Evolutionary conservation across 1,140 invertebrate genomes (phyloP).

Genomic region (Pseudomyrmex cubaensis): DNA sequence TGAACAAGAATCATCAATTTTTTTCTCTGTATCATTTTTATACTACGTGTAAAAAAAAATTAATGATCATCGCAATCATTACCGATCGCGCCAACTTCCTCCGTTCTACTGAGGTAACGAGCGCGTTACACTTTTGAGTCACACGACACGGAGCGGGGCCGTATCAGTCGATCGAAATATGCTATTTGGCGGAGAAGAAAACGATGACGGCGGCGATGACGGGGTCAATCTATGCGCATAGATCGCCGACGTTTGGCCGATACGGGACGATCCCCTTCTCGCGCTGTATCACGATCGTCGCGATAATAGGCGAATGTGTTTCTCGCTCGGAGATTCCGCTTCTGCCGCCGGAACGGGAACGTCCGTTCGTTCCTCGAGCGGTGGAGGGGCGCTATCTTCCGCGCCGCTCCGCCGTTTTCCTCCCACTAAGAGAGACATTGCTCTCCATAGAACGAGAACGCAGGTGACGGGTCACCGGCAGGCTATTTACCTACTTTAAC

Average conservation of each 20-base stretch:
- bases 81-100: background rate
- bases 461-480: conserved; percentile 85
- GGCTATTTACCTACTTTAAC: conserved; percentile 85
- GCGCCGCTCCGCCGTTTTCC: conserved; percentile 47
- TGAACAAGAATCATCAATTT: background rate
- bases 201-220: conserved; percentile 8
- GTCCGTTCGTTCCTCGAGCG: background rate
- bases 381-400: conserved; percentile 59
- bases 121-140: conserved; percentile 34
- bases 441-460: conserved; percentile 85
- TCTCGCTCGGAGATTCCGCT: conserved; percentile 43
- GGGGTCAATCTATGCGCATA: conserved; percentile 47
- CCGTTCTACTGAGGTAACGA: background rate
- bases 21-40: background rate
- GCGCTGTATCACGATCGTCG: conserved; percentile 18
- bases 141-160: conserved; percentile 6
- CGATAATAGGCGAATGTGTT: conserved; percentile 40
- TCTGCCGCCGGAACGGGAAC: conserved; percentile 48
- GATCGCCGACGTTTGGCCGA: conserved; percentile 13
- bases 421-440: conserved; percentile 75
- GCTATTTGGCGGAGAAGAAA: conserved; percentile 4
- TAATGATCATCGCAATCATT: background rate
- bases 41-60: background rate
- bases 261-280: conserved; percentile 24
- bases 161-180: conserved; percentile 21